Base-by-base conservation (phyloP, 2,113 vertebrate genomes). In the Cyprinodon variegatus region DNA sequence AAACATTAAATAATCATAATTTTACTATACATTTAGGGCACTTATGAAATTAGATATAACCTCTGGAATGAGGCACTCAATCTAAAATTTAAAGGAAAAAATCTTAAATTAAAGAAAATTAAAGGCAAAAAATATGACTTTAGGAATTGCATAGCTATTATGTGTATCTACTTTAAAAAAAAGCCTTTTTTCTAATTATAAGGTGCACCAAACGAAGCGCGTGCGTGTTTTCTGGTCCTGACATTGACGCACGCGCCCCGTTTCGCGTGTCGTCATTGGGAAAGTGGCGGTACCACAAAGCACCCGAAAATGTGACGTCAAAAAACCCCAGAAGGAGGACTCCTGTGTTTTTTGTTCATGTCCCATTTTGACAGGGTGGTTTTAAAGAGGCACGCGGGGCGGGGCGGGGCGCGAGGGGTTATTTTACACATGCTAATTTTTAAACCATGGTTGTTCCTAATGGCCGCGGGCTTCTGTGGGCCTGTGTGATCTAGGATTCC, bases 351-450 rank as follows among this genome's bases (percentile, higher is more conserved):
- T 70, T 79, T 14, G 15, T 53, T 53, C 15, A 53, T 17, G 50
- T 53, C 50, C 50, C 17, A 17, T 17, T 7, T 53, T 53, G 74
- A 73, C 84, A 84, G 80, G 76, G 68, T 74, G 76, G 61, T 82
- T 89, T 84, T 76, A 88, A 85, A 77, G 81, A 85, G 79, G 83
- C 70, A 45, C 70, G 17, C 17, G 4, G 17, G 22, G 53, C 1
- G 17, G 15, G 5, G 17, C 2, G 7, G 50, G 17, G 8, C 74
- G 89, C 29, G 29, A 29, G 72, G 70, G 88, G 90, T 89, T 64
- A 74, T 86, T 93, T 92, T 81, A 90, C 29, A 92, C 87, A 93
- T 92, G 92, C 88, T 81, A 93, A 93, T 94, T 84, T 90, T 72
- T n/a, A 57, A 90, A 85, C 79, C 85, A 90, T 86, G 88, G 89